A percentile compares a stretch with the other conserved stretches of the same genome.
These are phyloP conservation scores for Craterocephalus amniculus DNA, from an alignment of 2,797 vertebrate genomes.

Conservation along the genomic window DNA sequence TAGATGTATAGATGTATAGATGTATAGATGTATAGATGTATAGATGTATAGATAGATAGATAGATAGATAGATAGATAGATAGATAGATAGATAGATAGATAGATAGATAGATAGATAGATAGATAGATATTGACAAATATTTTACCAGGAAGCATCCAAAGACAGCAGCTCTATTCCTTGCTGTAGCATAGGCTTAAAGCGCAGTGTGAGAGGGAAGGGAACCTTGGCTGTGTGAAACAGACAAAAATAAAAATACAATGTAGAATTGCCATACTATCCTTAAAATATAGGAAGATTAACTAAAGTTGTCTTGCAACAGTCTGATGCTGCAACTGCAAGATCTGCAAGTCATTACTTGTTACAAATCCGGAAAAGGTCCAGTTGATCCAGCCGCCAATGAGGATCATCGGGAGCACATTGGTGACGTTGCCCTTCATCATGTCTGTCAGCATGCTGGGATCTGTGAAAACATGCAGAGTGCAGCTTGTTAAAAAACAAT, in stretches of 20 bases:
- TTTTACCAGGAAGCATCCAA: constrained; percentile 96
- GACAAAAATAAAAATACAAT: constrained; percentile 24
- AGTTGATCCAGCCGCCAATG: constrained; percentile 99
- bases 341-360: constrained; percentile 86
- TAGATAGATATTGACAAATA: neutral
- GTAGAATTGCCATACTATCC: neutral
- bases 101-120: constrained; percentile 41
- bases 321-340: neutral
- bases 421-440: constrained; percentile 99
- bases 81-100: constrained; percentile 31
- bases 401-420: constrained; percentile 99
- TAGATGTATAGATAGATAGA: neutral
- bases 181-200: constrained; percentile 99
- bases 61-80: neutral
- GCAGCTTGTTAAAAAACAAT: neutral
- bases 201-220: constrained; percentile 97
- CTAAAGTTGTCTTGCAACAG: neutral
- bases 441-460: constrained; percentile 98
- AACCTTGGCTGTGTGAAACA: constrained; percentile 89
- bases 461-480: constrained; percentile 77
- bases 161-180: constrained; percentile 97
- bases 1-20: constrained; percentile 3
- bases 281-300: neutral
- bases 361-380: constrained; percentile 99
- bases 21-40: constrained; percentile 20